Evolutionary conservation across 2,113 vertebrate genomes (phyloP).

Genomic region (human): GRCh38 chr9:86004501-86005000

Average conservation of each 20-base stretch:
- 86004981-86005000: background rate
- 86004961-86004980: background rate
- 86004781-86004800: constrained; percentile 11
- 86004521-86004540: background rate
- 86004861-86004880: background rate
- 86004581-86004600: background rate
- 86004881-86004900: background rate
- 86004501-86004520: background rate
- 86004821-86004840: background rate
- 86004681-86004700: background rate
- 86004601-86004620: background rate
- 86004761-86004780: background rate
- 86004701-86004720: background rate
- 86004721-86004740: background rate
- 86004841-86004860: background rate
- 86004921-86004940: background rate
- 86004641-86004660: background rate
- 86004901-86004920: background rate
- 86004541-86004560: background rate
- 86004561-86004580: background rate
- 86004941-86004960: background rate
- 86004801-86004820: background rate
- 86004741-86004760: background rate
- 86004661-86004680: background rate
- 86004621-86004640: constrained; percentile 2